Evolutionary conservation across 37 sponge, comb jelly and placozoan genomes (phyloP), one percentile per base, ranked within the genome.

Genomic region (Diacarnus erythraeanus): DNA sequence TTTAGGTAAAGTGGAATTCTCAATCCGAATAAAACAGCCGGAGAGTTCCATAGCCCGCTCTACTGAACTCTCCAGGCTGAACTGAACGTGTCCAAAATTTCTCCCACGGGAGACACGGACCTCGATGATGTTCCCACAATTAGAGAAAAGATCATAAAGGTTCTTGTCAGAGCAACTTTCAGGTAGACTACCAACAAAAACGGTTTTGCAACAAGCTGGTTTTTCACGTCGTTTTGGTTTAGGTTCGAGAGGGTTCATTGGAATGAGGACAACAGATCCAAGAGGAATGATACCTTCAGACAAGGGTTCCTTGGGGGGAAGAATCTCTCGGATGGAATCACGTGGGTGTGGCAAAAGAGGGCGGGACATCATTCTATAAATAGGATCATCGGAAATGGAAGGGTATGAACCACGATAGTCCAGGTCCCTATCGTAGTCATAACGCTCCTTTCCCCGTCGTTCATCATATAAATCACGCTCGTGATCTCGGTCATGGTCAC

Each of bases 161-260:
- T 92, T 81, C 5, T 72, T 80, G 18, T 92, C 85, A 20, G 71
- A 70, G 4, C 71, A 71, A 29, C 72, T 84, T 18, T 78, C 82
- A 30, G 93, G 93, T 5, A 92, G 66, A 34, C 76, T 81, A 6
- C 93, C 93, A 2, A 92, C 86, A 61, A 80, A 92, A 1, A 92
- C 78, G 0, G 93, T 92, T 33, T 76, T 59, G 69, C 89, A 89
- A 29, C 22, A 42, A 25, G 73, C 54, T 17, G 83, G 89, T 39
- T 83, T 89, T 10, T 30, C 59, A 0, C 84, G 56, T 8, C 57
- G 36, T 23, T 38, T 76, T 17, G 89, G 84, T 42, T 78, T 83
- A 27, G 54, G 61, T 29, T 78, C 74, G 57, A 83, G 79, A 2
- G 89, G 70, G 21, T 72, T 69, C 18, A 75, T 38, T 0, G 75